Conservation (phyloP, 2,888 invertebrate genomes). For the Gymnocheta viridis region DNA sequence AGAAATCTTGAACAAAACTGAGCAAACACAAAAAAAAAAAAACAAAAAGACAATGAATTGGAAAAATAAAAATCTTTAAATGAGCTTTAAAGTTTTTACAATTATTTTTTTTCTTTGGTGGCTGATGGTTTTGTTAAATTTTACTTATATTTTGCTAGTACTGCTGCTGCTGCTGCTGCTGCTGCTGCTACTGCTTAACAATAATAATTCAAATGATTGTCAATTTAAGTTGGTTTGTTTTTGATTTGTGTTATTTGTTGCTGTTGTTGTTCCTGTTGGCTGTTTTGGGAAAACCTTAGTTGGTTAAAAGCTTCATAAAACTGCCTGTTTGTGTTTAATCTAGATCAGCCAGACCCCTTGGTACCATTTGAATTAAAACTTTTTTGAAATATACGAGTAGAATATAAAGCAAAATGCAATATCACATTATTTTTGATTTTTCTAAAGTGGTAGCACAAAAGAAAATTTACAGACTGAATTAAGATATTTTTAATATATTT, state of each 20-base stretch:
- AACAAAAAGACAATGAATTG: constrained; percentile 16
- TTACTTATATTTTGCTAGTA: neutral
- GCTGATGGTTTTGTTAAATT: constrained; percentile 57
- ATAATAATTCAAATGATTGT: constrained; percentile 74
- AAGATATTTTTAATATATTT: no score
- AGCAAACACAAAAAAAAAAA: neutral
- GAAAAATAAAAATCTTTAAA: constrained; percentile 19
- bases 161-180: constrained; percentile 55
- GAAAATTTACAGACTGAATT: neutral
- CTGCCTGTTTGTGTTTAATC: constrained; percentile 63
- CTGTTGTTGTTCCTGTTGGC: constrained; percentile 9
- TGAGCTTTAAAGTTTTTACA: constrained; percentile 48
- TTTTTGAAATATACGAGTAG: constrained; percentile 1
- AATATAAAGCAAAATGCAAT: constrained; percentile 14
- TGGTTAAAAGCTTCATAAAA: constrained; percentile 61
- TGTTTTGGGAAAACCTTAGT: constrained; percentile 53
- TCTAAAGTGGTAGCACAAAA: constrained; percentile 1
- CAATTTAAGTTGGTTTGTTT: constrained; percentile 70
- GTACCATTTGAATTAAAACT: constrained; percentile 46
- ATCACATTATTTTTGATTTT: constrained; percentile 18
- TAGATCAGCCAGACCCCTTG: constrained; percentile 65
- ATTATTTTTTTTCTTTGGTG: constrained; percentile 31
- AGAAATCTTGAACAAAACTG: constrained; percentile 7
- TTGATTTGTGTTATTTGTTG: constrained; percentile 5
- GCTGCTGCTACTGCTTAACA: constrained; percentile 70